Evolutionary conservation across 2,797 vertebrate species (phyloP), one percentile per base, ranked within the genome.

Genomic region (Falco novaeseelandiae): DNA sequence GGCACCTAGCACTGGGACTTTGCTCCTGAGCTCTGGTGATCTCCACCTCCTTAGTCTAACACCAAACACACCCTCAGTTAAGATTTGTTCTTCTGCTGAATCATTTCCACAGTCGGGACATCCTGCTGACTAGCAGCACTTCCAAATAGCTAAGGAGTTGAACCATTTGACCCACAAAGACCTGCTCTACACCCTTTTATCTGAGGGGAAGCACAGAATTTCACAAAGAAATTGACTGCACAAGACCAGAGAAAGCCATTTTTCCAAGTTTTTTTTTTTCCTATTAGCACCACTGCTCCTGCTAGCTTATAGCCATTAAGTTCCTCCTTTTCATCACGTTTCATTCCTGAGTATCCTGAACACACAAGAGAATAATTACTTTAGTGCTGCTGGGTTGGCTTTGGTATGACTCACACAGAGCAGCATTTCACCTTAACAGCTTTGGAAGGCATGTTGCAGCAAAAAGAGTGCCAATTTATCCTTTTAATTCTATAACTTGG

Each of bases 351-450:
- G 62, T 79, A 89, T 52, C 80, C 67, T 49, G 70, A 93, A 25
- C 70, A 57, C 49, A 40, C 17, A 51, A 58, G 90, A 88, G 44
- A 58, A 61, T 77, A 78, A 97, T 65, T 86, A 86, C 82, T 65
- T 82, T 7, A 88, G 57, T 11, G 49, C 52, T 74, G 69, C 87
- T 58, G 30, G 6, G 12, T 26, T 81, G 65, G 78, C 65, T 93
- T 51, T 87, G 66, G 29, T 72, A n/a, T 93, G 93, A 96, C 77
- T 92, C 83, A 89, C 2, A 84, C 19, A 29, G 9, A 62, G 77
- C 57, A 66, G 71, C 67, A 36, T 48, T 77, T 88, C 90, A 80
- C 66, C 46, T 12, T 0, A 76, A 54, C 42, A 10, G 74, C n/a
- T 88, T 34, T 77, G 57, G 76, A 71, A 90, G 77, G 42, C 46